A percentile compares a stretch with the other conserved stretches of the same genome.
These are phyloP conservation scores for Sturnira hondurensis DNA, from an alignment of 2,113 vertebrate species.

Conservation along the genomic window DNA sequence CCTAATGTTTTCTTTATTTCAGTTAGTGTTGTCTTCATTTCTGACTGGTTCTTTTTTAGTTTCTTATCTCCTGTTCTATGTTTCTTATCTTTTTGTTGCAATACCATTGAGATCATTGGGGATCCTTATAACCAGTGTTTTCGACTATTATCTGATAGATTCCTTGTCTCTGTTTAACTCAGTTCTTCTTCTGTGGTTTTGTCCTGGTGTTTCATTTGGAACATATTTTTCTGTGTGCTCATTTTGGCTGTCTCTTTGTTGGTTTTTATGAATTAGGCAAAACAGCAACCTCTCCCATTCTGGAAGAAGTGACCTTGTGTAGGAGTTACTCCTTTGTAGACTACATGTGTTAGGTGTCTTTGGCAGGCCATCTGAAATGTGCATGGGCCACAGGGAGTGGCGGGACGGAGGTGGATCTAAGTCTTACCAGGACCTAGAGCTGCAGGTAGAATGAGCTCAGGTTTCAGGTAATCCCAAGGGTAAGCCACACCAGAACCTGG, in stretches of 20 bases:
- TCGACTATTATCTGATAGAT: not conserved
- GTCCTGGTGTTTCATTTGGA: not conserved
- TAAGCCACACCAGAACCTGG: not conserved
- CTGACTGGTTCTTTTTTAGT: not conserved
- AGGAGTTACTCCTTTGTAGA: not conserved
- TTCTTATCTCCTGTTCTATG: not conserved
- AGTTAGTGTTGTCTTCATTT: not conserved
- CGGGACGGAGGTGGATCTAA: not conserved
- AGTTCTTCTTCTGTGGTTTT: not conserved
- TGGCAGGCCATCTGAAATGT: not conserved
- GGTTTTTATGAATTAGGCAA: not conserved
- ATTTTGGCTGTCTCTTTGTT: not conserved
- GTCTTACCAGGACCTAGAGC: not conserved
- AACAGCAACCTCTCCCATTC: not conserved
- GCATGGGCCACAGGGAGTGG: not conserved
- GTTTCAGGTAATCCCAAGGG: not conserved
- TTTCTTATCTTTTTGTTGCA: not conserved
- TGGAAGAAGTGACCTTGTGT: not conserved
- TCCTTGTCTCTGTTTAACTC: not conserved
- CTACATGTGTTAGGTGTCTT: not conserved
- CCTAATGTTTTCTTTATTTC: not conserved
- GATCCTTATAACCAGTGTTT: not conserved
- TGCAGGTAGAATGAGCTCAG: not conserved
- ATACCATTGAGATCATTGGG: not conserved
- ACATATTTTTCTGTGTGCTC: not conserved